Conservation (phyloP, 1,140 invertebrate species). For the Archivesica marissinica region DNA sequence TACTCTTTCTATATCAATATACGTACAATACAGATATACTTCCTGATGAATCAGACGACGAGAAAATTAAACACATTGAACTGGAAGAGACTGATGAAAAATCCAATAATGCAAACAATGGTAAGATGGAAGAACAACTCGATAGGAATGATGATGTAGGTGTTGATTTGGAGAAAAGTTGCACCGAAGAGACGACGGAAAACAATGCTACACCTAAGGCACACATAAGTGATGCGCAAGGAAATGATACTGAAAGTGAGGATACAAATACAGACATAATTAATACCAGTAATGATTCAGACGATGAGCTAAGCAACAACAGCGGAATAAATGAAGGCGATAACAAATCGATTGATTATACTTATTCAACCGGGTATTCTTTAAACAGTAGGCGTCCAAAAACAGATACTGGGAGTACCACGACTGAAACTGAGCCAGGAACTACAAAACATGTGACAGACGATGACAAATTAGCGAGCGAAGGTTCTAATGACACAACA, state of each 20-base stretch:
- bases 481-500: neutral
- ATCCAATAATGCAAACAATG: too few relatives aligned
- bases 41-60: neutral
- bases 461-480: neutral
- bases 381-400: slow-evolving; percentile 17
- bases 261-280: neutral
- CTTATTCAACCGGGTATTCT: neutral
- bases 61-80: neutral
- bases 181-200: neutral
- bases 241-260: neutral
- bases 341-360: neutral
- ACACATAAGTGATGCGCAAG: neutral
- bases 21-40: slow-evolving; percentile 1
- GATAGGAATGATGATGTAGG: slow-evolving; percentile 2
- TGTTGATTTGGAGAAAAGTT: neutral
- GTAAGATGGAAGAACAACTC: neutral
- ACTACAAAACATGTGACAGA: neutral
- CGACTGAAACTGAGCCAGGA: neutral
- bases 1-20: neutral
- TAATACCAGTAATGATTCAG: neutral
- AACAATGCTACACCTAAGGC: neutral
- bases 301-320: neutral
- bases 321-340: neutral
- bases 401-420: neutral
- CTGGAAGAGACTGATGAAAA: neutral